A percentile compares a stretch with the other conserved stretches of the same genome.
Evolutionary conservation across 2,113 vertebrate species (phyloP).

Genomic region (Martes martes): DNA sequence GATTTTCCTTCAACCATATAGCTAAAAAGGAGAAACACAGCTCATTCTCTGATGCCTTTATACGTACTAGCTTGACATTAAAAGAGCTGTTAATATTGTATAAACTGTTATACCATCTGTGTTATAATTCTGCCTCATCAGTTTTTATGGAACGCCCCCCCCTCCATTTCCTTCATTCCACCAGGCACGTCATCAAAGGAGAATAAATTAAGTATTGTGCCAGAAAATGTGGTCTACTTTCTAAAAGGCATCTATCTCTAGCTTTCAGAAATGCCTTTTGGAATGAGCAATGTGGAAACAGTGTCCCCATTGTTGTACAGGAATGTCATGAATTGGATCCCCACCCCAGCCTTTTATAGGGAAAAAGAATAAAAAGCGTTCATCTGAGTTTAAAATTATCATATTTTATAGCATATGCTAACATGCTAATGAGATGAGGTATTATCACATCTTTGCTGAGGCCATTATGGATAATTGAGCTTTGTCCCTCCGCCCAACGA

Average conservation of each 20-base stretch:
- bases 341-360: conserved; percentile 75
- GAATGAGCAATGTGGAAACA: conserved; percentile 76
- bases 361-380: conserved; percentile 78
- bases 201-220: conserved; percentile 78
- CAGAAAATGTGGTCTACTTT: conserved; percentile 73
- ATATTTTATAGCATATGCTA: conserved; percentile 76
- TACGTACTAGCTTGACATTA: conserved; percentile 34
- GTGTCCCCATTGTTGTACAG: conserved; percentile 73
- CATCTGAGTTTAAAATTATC: conserved; percentile 72
- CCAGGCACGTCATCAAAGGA: conserved; percentile 70
- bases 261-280: conserved; percentile 76
- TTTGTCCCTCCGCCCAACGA: conserved; percentile 61
- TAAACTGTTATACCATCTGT: conserved; percentile 52
- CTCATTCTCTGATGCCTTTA: background rate
- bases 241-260: conserved; percentile 75
- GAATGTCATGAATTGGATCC: conserved; percentile 77
- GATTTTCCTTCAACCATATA: conserved; percentile 16
- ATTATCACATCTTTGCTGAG: conserved; percentile 61
- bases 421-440: conserved; percentile 70
- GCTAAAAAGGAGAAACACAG: conserved; percentile 2
- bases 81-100: conserved; percentile 54
- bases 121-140: conserved; percentile 70
- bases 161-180: conserved; percentile 67
- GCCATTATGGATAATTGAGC: conserved; percentile 61
- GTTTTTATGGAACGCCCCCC: conserved; percentile 47